These are phyloP conservation scores for Exocentrus adspersus DNA, from an alignment of 2,888 invertebrate genomes.

Conservation along the genomic window DNA sequence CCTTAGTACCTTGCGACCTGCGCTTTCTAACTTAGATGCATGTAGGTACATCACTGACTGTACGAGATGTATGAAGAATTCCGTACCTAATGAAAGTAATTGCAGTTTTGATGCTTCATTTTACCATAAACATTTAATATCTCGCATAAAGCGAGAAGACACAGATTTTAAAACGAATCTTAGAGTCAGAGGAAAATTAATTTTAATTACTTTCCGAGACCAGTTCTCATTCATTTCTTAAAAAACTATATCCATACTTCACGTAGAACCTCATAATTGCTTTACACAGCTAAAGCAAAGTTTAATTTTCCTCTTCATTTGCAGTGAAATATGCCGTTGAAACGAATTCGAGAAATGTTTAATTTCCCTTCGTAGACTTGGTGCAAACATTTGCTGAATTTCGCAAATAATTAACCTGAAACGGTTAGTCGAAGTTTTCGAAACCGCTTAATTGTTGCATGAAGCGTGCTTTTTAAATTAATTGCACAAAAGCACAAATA, in stretches of 20 bases:
- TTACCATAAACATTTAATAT: no score
- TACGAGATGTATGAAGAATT: no score
- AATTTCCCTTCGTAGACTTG: neutral
- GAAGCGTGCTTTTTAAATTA: neutral
- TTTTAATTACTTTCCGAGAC: neutral
- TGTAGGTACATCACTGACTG: no score
- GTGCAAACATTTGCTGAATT: neutral
- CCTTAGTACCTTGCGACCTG: no score
- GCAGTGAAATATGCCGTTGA: neutral
- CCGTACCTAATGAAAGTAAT: no score
- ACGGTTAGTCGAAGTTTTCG: slow-evolving; percentile 17
- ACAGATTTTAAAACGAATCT: no score
- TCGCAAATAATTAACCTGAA: slow-evolving; percentile 6
- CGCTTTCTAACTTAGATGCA: no score
- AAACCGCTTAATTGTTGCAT: slow-evolving; percentile 29
- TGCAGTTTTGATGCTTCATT: no score
- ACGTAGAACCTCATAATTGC: neutral
- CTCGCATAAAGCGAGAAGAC: no score
- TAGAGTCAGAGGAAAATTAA: neutral
- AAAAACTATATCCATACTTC: neutral
- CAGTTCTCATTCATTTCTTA: neutral
- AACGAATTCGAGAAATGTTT: slow-evolving; percentile 9
- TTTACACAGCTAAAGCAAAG: neutral
- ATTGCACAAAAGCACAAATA: neutral
- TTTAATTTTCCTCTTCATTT: slow-evolving; percentile 10